Evolutionary conservation across 2,797 vertebrate species (phyloP), one percentile per base, ranked within the genome.

Genomic region (Simalia tracyae): DNA sequence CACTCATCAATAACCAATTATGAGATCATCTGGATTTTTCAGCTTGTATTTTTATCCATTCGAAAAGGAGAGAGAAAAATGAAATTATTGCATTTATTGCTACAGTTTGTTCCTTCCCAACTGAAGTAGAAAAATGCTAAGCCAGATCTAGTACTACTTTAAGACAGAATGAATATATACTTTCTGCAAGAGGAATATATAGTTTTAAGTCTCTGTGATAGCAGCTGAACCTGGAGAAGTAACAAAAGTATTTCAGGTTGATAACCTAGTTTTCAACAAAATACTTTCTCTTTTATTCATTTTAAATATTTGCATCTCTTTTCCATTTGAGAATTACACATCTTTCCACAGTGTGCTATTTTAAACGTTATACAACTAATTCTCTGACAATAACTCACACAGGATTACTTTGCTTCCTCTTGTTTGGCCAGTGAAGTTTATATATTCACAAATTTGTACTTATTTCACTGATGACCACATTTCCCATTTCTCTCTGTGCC

Each of bases 1-100:
- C 14, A 0, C 68, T 95, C 94, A 94, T 95, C 91, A 93, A 12
- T 96, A 96, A 90, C 91, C 93, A 94, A 93, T 96, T 94, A 94
- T 72, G 61, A 2, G 22, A 94, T 91, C 91, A 86, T 95, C 87
- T 94, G 84, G 15, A 17, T 94, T 93, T 95, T 72, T 8, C 94
- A 88, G 87, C 84, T 94, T 0, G 64, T 81, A 0, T 93, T 84
- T 96, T 95, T 93, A 92, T 68, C 92, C 89, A 46, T 31, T 72
- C 28, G 50, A 57, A 9, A 87, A 50, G 6, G 7, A 57, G 88
- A 46, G n/a, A 19, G 28, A 60, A 76, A 56, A 86, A 63, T 88
- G 92, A 92, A 87, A 92, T 22, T n/a, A 89, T 87, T 92, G 56
- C 17, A 68, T 95, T 96, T 91, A 92, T 95, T 76, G 89, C 84